phyloP scores from a whole-genome alignment of 2,113 vertebrate species.

The Leptobrachium leishanense region DNA sequence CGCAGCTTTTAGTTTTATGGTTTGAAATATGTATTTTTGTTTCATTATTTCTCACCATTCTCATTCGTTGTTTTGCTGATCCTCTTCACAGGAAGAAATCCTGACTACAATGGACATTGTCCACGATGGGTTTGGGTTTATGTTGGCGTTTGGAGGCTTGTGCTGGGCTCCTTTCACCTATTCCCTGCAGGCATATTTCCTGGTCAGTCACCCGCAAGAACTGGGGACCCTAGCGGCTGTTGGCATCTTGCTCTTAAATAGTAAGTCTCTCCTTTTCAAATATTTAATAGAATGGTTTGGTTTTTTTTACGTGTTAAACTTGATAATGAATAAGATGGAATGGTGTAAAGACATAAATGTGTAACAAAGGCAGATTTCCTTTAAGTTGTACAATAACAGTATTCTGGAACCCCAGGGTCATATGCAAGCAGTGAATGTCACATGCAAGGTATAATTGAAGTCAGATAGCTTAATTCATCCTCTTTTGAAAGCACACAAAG shows the following conservation, averaged over 20 bases:
- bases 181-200: constrained; percentile 81
- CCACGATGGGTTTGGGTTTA: constrained; percentile 88
- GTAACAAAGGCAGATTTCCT: too few relatives aligned
- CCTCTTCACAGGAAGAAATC: constrained; percentile 73
- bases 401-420: too few relatives aligned
- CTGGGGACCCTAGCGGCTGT: constrained; percentile 62
- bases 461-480: too few relatives aligned
- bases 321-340: too few relatives aligned
- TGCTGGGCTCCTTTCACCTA: constrained; percentile 89
- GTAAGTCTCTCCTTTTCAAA: constrained; percentile 54
- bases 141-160: constrained; percentile 86
- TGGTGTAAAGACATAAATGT: too few relatives aligned
- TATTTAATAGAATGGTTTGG: background rate
- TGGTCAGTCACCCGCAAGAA: constrained; percentile 78
- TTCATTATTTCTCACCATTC: background rate
- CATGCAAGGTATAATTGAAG: too few relatives aligned
- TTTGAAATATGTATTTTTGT: too few relatives aligned
- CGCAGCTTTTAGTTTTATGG: background rate
- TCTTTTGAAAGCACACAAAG: too few relatives aligned
- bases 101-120: constrained; percentile 89
- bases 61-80: background rate
- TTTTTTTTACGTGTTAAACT: too few relatives aligned
- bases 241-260: constrained; percentile 73
- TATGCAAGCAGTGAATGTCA: too few relatives aligned
- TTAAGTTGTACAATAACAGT: too few relatives aligned